These are phyloP conservation scores for Agriopis marginaria DNA, from an alignment of 2,888 invertebrate genomes.

Conservation along the genomic window DNA sequence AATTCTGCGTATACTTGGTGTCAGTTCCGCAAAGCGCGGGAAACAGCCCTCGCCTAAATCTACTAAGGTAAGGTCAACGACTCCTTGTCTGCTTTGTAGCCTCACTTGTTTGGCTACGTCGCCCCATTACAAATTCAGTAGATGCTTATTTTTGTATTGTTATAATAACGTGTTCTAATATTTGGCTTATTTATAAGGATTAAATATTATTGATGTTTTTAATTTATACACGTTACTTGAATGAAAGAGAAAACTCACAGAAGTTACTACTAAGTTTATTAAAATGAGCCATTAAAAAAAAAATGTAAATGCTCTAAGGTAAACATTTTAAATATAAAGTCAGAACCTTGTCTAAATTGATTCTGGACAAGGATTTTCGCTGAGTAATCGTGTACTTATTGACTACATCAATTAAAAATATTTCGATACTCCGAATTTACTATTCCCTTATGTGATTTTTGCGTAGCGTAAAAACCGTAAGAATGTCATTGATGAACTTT, in stretches of 20 bases:
- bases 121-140: constrained; percentile 25
- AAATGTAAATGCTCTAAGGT: background rate
- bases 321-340: background rate
- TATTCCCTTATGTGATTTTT: background rate
- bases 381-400: background rate
- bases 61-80: constrained; percentile 84
- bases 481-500: constrained; percentile 65
- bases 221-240: background rate
- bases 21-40: constrained; percentile 85
- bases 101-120: constrained; percentile 51
- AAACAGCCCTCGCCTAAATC: constrained; percentile 85
- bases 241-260: background rate
- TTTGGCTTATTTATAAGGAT: background rate
- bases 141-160: no score
- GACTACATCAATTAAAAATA: background rate
- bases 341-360: background rate
- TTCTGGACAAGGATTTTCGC: background rate
- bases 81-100: constrained; percentile 64
- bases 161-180: no score
- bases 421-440: background rate
- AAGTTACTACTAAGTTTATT: no score
- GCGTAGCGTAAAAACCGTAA: constrained; percentile 11
- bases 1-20: constrained; percentile 83
- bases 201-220: background rate
- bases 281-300: background rate